Base-by-base conservation (phyloP, 2,797 vertebrate genomes). In the Mormyrus hasselquistii region DNA sequence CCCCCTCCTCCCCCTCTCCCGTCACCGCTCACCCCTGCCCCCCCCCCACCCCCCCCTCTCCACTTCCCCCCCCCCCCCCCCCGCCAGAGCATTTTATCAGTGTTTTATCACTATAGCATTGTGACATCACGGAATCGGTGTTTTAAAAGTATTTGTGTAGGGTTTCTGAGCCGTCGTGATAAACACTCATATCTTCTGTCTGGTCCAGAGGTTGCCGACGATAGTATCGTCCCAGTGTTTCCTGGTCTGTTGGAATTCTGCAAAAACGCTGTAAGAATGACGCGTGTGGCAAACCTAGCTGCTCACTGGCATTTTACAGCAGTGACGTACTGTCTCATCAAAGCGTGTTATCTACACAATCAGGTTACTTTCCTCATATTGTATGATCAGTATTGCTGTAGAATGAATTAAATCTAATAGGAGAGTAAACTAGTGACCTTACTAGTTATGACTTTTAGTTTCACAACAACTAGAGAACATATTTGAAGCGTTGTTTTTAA, bases 51-150 rank as follows among this genome's bases (percentile, higher is more conserved):
- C 50, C 7, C 7, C 50, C 50, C 52, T 4, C 14, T 0, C 29
- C 38, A n/a, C n/a, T n/a, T n/a, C n/a, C 55, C 19, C 50, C 7
- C 7, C 50, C 50, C 52, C 1, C 16, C 2, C 34, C 38, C 44
- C 47, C 82, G 1, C 49, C 83, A 85, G 49, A 85, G 29, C 52
- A 12, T 87, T 87, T 87, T 87, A 87, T 87, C 85, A 52, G 83
- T 87, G 85, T 57, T 55, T 55, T 59, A 57, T 29, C 34, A 79
- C 52, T 57, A 41, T 57, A n/a, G 7, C 25, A 52, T 12, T 44
- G 88, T 84, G 14, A 49, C 53, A 47, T 88, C 53, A 25, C n/a
- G 6, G 52, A 83, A 53, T 8, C 47, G 14, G 3, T 79, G 5
- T 34, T 50, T 69, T 79, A 79, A 79, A 69, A 49, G 52, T 87